Conservation (phyloP, 1,140 invertebrate genomes). For the Cotesia typhae region DNA sequence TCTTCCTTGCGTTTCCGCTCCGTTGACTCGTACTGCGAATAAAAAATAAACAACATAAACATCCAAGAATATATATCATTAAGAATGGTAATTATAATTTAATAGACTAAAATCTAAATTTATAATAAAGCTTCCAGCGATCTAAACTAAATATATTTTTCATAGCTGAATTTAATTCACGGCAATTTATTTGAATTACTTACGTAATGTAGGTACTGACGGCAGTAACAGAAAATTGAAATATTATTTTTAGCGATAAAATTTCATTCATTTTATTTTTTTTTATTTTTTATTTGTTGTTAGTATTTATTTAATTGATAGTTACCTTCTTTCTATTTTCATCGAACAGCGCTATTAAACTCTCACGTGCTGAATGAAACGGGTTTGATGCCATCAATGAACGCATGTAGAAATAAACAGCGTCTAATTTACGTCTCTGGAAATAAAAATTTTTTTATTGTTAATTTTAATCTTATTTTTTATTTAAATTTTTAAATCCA, state of each 20-base stretch:
- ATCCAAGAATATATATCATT: too few species aligned
- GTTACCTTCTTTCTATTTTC: constrained; percentile 91
- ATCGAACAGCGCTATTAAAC: constrained; percentile 87
- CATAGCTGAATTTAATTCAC: constrained; percentile 47
- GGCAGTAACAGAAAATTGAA: constrained; percentile 64
- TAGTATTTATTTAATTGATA: constrained; percentile 17
- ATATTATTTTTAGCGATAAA: constrained; percentile 46
- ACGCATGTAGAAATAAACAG: constrained; percentile 97
- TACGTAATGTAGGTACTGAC: constrained; percentile 73
- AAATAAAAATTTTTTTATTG: constrained; percentile 45
- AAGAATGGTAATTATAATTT: too few species aligned
- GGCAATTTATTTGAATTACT: constrained; percentile 66
- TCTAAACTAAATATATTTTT: constrained; percentile 41
- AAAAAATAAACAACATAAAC: constrained; percentile 29
- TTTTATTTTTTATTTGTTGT: constrained; percentile 11
- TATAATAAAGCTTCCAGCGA: too few species aligned
- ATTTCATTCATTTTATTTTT: constrained; percentile 11
- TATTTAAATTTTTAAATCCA: too few species aligned
- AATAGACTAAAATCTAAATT: too few species aligned
- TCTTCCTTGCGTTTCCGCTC: constrained; percentile 78
- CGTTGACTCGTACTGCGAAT: constrained; percentile 78
- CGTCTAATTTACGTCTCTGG: constrained; percentile 91
- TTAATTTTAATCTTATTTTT: too few species aligned
- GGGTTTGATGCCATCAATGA: constrained; percentile 94
- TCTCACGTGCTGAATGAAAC: constrained; percentile 88